phyloP scores from a whole-genome alignment of 2,797 vertebrate species.

The Myotis pilosus region DNA sequence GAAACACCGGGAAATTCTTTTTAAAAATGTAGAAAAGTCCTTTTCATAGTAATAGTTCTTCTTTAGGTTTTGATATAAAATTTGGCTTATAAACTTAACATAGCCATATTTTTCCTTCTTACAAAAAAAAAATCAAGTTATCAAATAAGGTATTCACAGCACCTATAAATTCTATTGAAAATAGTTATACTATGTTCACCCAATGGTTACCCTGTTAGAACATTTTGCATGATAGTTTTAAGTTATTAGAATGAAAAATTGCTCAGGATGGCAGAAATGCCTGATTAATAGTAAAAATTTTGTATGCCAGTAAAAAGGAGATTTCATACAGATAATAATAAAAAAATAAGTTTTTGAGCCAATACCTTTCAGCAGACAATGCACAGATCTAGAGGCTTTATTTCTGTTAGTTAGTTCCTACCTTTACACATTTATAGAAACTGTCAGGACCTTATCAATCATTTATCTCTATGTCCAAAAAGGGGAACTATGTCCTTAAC shows the following conservation, averaged over 20 bases:
- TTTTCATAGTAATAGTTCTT: conserved; percentile 19
- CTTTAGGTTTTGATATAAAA: conserved; percentile 24
- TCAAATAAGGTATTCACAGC: neutral
- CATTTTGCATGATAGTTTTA: neutral
- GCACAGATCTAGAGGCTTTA: conserved; percentile 90
- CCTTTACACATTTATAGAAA: conserved; percentile 93
- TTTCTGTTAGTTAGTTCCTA: conserved; percentile 92
- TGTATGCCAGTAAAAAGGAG: neutral
- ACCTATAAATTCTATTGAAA: conserved; percentile 42
- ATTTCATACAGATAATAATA: conserved; percentile 74
- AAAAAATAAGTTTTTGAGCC: conserved; percentile 92
- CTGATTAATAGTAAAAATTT: conserved; percentile 11
- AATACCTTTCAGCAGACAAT: conserved; percentile 89
- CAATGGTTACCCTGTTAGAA: neutral
- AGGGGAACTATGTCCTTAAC: conserved; percentile 92
- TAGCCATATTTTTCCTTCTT: neutral
- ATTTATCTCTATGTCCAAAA: conserved; percentile 93
- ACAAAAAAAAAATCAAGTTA: conserved; percentile 9
- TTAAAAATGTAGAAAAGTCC: neutral
- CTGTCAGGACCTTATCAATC: conserved; percentile 91
- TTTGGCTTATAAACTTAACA: conserved; percentile 28
- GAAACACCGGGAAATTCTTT: neutral
- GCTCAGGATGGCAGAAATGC: conserved; percentile 52
- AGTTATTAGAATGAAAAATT: conserved; percentile 58
- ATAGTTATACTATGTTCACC: neutral